Conservation (phyloP, 2,888 invertebrate species). For the Galerucella pusilla region DNA sequence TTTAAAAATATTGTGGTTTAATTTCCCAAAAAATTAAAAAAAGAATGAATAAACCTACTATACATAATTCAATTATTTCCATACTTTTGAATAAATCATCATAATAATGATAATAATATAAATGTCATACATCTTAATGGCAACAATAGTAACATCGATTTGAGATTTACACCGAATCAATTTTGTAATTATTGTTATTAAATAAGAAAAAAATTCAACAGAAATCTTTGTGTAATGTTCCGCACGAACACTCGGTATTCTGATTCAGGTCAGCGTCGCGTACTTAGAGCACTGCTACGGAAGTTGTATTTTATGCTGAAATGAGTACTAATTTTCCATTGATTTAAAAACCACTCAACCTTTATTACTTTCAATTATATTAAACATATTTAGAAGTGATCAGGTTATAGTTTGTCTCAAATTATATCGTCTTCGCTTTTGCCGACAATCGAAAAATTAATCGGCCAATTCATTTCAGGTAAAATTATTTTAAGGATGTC, state of each 20-base stretch:
- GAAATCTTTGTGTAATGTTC: constrained; percentile 45
- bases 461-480: too few species aligned
- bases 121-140: background rate
- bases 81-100: too few species aligned
- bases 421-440: too few species aligned
- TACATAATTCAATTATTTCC: too few species aligned
- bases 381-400: background rate
- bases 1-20: too few species aligned
- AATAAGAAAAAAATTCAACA: constrained; percentile 23
- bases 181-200: constrained; percentile 25
- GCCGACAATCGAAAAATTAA: too few species aligned
- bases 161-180: constrained; percentile 24
- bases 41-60: too few species aligned
- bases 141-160: background rate
- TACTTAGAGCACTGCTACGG: constrained; percentile 28
- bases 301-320: constrained; percentile 10
- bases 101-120: background rate
- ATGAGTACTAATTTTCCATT: background rate
- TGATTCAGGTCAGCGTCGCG: constrained; percentile 45
- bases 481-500: too few species aligned
- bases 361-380: background rate
- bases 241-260: constrained; percentile 50
- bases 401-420: too few species aligned
- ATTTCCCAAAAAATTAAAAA: too few species aligned
- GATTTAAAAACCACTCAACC: constrained; percentile 1